Evolutionary conservation across 2,797 vertebrate genomes (phyloP).

Genomic region (Jordanella pulchra): DNA sequence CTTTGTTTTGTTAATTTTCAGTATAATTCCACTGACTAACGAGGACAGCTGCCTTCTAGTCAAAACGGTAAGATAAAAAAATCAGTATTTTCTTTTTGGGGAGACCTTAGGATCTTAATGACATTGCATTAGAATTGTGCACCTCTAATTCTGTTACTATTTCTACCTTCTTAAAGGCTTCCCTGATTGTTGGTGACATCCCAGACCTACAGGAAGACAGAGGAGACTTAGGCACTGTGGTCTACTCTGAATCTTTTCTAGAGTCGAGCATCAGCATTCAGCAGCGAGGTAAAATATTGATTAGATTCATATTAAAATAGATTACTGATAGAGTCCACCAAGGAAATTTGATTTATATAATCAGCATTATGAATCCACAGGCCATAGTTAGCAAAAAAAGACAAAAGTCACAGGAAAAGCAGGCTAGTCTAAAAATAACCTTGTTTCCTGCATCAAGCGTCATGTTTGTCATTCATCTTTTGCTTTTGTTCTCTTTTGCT

Average conservation of each 20-base stretch:
- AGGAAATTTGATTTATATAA: constrained; percentile 30
- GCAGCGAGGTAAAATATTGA: constrained; percentile 83
- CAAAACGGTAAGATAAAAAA: constrained; percentile 88
- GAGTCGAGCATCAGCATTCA: constrained; percentile 90
- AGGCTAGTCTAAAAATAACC: constrained; percentile 32
- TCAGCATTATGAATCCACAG: constrained; percentile 15
- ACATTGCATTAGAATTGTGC: background rate
- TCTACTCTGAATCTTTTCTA: constrained; percentile 95
- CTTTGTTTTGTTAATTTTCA: constrained; percentile 58
- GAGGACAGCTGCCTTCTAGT: constrained; percentile 84
- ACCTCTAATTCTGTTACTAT: background rate
- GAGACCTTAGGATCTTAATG: background rate
- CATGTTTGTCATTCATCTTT: constrained; percentile 27
- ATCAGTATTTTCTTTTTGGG: background rate
- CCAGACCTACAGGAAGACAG: constrained; percentile 83
- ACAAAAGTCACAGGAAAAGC: constrained; percentile 21
- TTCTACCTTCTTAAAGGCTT: constrained; percentile 78
- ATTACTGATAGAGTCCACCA: constrained; percentile 32
- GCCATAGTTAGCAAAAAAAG: constrained; percentile 5
- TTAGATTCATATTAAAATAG: constrained; percentile 16
- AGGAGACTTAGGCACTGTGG: constrained; percentile 87
- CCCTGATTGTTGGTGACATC: constrained; percentile 89
- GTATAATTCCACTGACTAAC: constrained; percentile 85
- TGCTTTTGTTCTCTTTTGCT: constrained; percentile 22
- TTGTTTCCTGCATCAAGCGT: constrained; percentile 3